These are phyloP conservation scores for Toxotes jaculatrix DNA, from an alignment of 2,113 vertebrate species.

Conservation along the genomic window DNA sequence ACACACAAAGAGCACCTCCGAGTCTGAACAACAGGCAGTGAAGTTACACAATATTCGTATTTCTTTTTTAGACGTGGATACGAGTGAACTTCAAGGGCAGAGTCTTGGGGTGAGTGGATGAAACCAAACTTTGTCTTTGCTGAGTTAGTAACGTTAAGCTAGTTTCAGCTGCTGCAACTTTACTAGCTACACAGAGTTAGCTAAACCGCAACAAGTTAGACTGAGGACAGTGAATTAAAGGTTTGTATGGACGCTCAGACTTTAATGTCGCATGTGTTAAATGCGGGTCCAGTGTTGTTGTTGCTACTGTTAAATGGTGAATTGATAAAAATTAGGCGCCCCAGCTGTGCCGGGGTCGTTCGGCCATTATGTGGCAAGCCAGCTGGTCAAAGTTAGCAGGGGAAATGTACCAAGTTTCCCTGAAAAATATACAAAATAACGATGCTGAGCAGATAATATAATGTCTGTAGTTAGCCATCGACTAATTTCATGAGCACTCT, in stretches of 20 bases:
- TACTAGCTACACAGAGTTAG: neutral
- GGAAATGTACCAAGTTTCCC: slow-evolving; percentile 12
- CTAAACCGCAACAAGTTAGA: neutral
- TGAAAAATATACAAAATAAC: neutral
- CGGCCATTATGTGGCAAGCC: slow-evolving; percentile 78
- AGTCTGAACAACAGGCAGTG: neutral
- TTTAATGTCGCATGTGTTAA: rapidly evolving
- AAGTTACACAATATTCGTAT: neutral
- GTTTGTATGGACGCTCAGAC: rapidly evolving
- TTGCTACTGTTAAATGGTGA: neutral
- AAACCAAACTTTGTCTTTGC: neutral
- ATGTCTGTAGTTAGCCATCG: rapidly evolving
- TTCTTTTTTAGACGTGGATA: neutral
- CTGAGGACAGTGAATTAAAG: neutral
- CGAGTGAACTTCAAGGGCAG: slow-evolving; percentile 69
- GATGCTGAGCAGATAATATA: rapidly evolving
- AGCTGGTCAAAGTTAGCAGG: slow-evolving; percentile 52
- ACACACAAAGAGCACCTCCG: neutral
- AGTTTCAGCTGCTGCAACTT: slow-evolving; percentile 12
- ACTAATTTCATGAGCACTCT: rapidly evolving
- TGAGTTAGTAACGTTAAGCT: neutral
- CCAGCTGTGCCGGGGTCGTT: slow-evolving; percentile 43
- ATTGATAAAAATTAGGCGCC: slow-evolving; percentile 9
- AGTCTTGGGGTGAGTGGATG: slow-evolving; percentile 63
- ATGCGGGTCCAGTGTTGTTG: neutral